phyloP scores from a whole-genome alignment of 2,113 vertebrate genomes.

The Perognathus longimembris region DNA sequence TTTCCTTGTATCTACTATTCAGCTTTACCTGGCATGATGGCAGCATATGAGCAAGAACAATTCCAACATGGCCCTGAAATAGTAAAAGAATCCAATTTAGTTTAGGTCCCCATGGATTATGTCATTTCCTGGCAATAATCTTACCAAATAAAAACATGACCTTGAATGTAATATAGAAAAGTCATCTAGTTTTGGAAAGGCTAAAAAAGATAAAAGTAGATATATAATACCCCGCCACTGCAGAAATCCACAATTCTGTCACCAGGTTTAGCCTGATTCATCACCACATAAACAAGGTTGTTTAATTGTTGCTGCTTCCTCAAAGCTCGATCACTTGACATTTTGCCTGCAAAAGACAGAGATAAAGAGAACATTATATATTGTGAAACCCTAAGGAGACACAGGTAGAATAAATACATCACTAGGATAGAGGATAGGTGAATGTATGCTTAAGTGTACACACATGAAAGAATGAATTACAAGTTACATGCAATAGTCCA shows the following conservation, averaged over 20 bases:
- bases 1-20: neutral
- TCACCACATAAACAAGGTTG: conserved; percentile 94
- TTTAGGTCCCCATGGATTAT: neutral
- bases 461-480: neutral
- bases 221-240: conserved; percentile 94
- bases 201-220: conserved; percentile 33
- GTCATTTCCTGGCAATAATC: neutral
- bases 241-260: conserved; percentile 96
- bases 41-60: conserved; percentile 93
- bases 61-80: conserved; percentile 96
- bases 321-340: conserved; percentile 92
- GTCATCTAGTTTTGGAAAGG: neutral
- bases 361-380: conserved; percentile 22
- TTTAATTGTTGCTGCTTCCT: conserved; percentile 97
- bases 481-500: neutral
- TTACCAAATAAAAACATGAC: neutral
- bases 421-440: neutral
- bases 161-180: neutral
- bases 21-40: conserved; percentile 93
- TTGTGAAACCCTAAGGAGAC: neutral
- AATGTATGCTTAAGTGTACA: no score
- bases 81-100: conserved; percentile 59
- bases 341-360: conserved; percentile 90
- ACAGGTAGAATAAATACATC: no score
- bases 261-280: conserved; percentile 90